A percentile compares a stretch with the other conserved stretches of the same genome.
phyloP scores from a whole-genome alignment of 1,140 invertebrate genomes.

The Calephelis virginiensis region DNA sequence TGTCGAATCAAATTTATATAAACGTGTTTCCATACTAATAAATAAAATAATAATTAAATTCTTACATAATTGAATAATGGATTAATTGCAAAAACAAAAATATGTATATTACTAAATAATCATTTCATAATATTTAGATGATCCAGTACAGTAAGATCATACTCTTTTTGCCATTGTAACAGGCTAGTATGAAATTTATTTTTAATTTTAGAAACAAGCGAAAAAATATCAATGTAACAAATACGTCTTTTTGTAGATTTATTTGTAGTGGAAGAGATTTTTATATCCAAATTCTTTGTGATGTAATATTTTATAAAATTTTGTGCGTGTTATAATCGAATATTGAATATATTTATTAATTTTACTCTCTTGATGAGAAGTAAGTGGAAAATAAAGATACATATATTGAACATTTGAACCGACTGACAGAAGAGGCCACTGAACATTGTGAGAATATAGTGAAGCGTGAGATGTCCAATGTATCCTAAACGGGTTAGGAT shows the following conservation, averaged over 20 bases:
- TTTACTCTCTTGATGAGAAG: slow-evolving; percentile 66
- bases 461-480: slow-evolving; percentile 74
- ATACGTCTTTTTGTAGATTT: slow-evolving; percentile 73
- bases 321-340: slow-evolving; percentile 59
- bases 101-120: no score
- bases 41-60: no score
- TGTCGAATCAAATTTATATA: no score
- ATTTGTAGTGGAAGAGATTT: slow-evolving; percentile 71
- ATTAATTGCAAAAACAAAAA: no score
- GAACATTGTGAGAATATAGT: slow-evolving; percentile 57
- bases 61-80: no score
- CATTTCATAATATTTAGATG: no score
- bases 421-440: slow-evolving; percentile 59
- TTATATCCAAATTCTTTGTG: slow-evolving; percentile 78
- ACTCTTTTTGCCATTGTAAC: slow-evolving; percentile 23
- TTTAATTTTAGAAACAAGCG: slow-evolving; percentile 74
- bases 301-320: slow-evolving; percentile 73
- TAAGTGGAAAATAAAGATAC: slow-evolving; percentile 53
- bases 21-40: no score
- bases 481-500: slow-evolving; percentile 76
- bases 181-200: slow-evolving; percentile 46
- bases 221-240: slow-evolving; percentile 70
- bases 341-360: slow-evolving; percentile 40
- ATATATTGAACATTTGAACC: slow-evolving; percentile 40
- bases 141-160: background rate